Evolutionary conservation across 2,113 vertebrate species (phyloP), one percentile per base, ranked within the genome.

Genomic region (Pseudonaja textilis): DNA sequence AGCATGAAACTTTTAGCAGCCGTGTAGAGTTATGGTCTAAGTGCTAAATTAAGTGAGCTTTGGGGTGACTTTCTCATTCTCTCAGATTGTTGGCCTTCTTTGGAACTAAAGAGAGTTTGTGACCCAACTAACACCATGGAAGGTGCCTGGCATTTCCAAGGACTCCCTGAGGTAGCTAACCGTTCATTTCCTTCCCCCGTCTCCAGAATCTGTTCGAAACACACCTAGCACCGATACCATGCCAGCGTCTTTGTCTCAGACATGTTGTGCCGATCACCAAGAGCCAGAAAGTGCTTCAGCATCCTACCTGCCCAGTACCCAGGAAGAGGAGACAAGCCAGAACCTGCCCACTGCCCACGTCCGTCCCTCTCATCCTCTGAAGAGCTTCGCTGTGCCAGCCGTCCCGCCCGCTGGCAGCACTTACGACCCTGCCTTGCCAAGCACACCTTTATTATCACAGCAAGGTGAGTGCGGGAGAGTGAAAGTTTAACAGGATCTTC

Each of bases 371-470:
- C 99, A 99, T 97, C 99, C 99, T 0, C 96, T 99, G 91, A 99
- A 99, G 98, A 99, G 99, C 97, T 99, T 99, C 0, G 99, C 99
- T 0, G 99, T 99, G 95, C 99, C 99, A 0, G 98, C 98, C 0
- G 95, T 99, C 86, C 98, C 99, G 0, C 92, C 97, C 0, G 56
- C 96, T 0, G 96, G 98, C 16, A 92, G 98, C 55, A 26, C 97
- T 1, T 99, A 98, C 0, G 99, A 99, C 81, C 97, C 98, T 0
- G 97, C 98, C 0, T 95, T 99, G 97, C 99, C 99, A 90, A 99
- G 98, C 97, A 99, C 98, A 0, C 99, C 99, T 0, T 96, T 99
- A 93, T 98, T 99, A 91, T 97, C 98, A n/a, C 99, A 99, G 97
- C 98, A 98, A 96, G 99, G 99, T 99, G 94, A 95, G 93, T 87